Evolutionary conservation across 2,113 vertebrate genomes (phyloP), one percentile per base, ranked within the genome.

Genomic region (Salminus brasiliensis): DNA sequence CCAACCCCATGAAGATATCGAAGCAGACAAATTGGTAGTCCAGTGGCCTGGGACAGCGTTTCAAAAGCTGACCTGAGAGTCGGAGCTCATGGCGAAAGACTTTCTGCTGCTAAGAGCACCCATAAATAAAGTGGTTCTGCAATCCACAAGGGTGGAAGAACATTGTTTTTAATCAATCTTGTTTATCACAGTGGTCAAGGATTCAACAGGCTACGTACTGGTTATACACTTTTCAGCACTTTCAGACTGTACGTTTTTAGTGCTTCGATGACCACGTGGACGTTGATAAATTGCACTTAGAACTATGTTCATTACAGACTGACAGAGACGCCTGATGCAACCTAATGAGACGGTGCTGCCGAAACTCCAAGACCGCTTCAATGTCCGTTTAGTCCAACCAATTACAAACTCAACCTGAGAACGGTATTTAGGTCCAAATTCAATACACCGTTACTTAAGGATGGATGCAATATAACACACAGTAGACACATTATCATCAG

Each of bases 21-120:
- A 45, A 23, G 47, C 55, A 71, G 78, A 79, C 47, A 79, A 79
- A 79, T 73, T 66, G 78, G 78, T 72, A 79, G 70, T 79, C 78
- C 78, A 66, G 60, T 49, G 43, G 23, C 49, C 55, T 72, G 69
- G 39, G 68, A 72, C 59, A 36, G 34, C 29, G 57, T 72, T 63
- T 70, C 67, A 63, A 63, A 72, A 71, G 55, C 55, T 62, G 68
- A 72, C 68, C 62, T 66, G 62, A 66, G 62, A 39, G 60, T 63
- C 60, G 34, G 32, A 66, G 62, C 62, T 66, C 34, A 66, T 39
- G 12, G 62, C 32, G 10, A 66, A 39, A 66, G 62, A 18, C 34
- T 36, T 39, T 25, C 62, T n/a, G 21, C 3, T 39, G 18, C 59
- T 23, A 65, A 79, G 36, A 66, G 69, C n/a, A 55, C 59, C 29